A percentile compares a stretch with the other conserved stretches of the same genome.
Evolutionary conservation across 2,113 vertebrate species (phyloP).

Genomic region (Grallaria varia): DNA sequence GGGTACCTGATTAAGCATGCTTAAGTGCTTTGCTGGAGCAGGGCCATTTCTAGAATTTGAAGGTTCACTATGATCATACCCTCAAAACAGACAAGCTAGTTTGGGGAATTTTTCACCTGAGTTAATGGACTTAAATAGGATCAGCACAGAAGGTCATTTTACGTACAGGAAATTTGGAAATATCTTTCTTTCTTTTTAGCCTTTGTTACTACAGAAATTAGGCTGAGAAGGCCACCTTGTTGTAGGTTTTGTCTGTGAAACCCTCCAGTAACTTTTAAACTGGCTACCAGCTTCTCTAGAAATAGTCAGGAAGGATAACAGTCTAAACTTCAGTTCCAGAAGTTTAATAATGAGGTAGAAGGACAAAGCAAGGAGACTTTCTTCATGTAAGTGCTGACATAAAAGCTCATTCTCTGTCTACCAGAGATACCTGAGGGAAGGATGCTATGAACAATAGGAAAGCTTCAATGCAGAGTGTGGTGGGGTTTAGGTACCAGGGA

Average conservation of each 20-base stretch:
- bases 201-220: background rate
- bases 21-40: slow-evolving; percentile 60
- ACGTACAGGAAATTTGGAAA: background rate
- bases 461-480: background rate
- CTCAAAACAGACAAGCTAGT: slow-evolving; percentile 19
- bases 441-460: background rate
- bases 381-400: background rate
- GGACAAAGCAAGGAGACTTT: background rate
- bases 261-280: background rate
- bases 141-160: background rate
- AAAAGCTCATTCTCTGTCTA: background rate
- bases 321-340: background rate
- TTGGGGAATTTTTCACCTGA: slow-evolving; percentile 24
- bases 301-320: background rate
- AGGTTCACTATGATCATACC: background rate
- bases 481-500: background rate
- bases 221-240: background rate
- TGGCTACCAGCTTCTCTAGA: background rate
- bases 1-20: slow-evolving; percentile 49
- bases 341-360: background rate
- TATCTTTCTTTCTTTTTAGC: background rate
- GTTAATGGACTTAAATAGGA: slow-evolving; percentile 4
- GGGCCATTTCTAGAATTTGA: slow-evolving; percentile 46
- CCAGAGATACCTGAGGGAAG: background rate
- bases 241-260: background rate